Percentiles rank a stretch among this genome's conserved stretches.
phyloP scores from a whole-genome alignment of 2,113 vertebrate species.

The Sceloporus undulatus region DNA sequence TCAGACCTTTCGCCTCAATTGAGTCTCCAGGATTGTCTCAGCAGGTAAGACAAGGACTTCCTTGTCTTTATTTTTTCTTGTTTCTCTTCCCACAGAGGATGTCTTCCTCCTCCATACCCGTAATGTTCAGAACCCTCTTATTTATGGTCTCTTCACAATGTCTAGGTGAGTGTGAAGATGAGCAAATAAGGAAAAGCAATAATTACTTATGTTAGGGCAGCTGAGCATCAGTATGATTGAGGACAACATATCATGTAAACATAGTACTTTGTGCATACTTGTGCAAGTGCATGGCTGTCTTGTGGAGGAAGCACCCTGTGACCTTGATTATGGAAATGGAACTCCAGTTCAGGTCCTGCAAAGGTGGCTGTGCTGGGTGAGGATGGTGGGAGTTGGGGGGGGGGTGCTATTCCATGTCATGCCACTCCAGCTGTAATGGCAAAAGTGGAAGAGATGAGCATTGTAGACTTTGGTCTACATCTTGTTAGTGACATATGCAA shows the following conservation, averaged over 20 bases:
- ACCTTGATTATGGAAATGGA: background rate
- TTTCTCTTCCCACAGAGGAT: slow-evolving; percentile 79
- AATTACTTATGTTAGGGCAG: background rate
- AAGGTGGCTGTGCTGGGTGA: background rate
- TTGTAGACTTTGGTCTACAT: too few relatives aligned
- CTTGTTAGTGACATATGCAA: too few relatives aligned
- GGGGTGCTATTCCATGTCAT: too few relatives aligned
- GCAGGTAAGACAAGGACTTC: background rate
- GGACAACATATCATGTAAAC: background rate
- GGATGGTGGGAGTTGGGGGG: too few relatives aligned
- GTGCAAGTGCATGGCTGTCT: background rate
- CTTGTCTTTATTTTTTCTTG: background rate
- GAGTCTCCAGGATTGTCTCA: too few relatives aligned
- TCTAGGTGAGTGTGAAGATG: slow-evolving; percentile 80
- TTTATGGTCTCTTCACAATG: slow-evolving; percentile 88
- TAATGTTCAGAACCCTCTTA: slow-evolving; percentile 82
- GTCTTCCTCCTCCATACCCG: slow-evolving; percentile 86
- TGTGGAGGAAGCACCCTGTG: background rate
- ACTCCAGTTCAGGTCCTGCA: background rate
- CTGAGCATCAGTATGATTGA: background rate
- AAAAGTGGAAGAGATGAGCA: too few relatives aligned
- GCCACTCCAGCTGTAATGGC: too few relatives aligned
- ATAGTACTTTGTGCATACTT: background rate
- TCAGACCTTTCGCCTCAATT: background rate
- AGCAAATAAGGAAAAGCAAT: background rate